Conservation (phyloP, 1,140 invertebrate genomes). For the Cyclina sinensis region DNA sequence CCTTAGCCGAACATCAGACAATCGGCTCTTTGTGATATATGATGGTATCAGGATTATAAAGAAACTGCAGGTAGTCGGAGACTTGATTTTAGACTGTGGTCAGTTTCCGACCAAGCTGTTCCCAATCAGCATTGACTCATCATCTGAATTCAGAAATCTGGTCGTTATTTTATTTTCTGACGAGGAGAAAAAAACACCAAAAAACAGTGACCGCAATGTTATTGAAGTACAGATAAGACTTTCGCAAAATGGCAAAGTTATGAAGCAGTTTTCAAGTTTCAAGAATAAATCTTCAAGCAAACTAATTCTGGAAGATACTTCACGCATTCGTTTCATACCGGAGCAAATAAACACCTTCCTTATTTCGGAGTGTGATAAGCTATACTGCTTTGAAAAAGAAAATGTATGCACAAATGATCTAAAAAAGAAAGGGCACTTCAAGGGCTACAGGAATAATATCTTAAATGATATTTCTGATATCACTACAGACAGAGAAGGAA, state of each 20-base stretch:
- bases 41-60: neutral
- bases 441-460: neutral
- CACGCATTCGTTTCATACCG: neutral
- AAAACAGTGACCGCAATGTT: neutral
- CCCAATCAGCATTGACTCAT: slow-evolving; percentile 2
- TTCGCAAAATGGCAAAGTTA: neutral
- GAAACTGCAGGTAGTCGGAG: neutral
- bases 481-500: slow-evolving; percentile 5
- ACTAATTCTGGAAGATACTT: neutral
- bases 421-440: neutral
- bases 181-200: neutral
- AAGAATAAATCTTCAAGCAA: neutral
- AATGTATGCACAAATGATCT: neutral
- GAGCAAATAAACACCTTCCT: neutral
- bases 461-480: slow-evolving; percentile 12
- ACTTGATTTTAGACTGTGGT: neutral
- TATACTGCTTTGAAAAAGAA: slow-evolving; percentile 14
- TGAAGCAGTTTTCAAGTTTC: neutral
- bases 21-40: neutral
- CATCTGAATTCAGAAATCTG: too few relatives aligned
- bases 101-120: neutral
- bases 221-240: slow-evolving; percentile 19
- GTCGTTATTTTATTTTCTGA: slow-evolving; percentile 28
- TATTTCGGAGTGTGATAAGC: neutral
- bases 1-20: neutral